Evolutionary conservation across 2,888 invertebrate species (phyloP).

Genomic region (Deroplatys truncata): DNA sequence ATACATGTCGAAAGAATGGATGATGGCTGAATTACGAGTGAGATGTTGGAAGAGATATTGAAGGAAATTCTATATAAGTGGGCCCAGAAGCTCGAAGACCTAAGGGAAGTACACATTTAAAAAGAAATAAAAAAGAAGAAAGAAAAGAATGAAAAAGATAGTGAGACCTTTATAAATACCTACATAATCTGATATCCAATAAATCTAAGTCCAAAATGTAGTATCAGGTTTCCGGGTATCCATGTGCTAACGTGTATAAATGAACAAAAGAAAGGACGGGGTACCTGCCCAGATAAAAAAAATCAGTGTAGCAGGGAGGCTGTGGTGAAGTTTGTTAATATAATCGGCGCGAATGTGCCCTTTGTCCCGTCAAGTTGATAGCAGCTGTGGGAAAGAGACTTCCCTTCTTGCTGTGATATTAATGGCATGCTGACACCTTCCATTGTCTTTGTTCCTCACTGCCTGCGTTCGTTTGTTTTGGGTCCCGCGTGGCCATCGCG

Average conservation of each 20-base stretch:
- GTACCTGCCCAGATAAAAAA: not conserved
- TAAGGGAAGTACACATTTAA: no score
- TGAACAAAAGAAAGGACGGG: not conserved
- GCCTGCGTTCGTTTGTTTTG: not conserved
- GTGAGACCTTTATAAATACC: no score
- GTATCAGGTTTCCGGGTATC: not conserved
- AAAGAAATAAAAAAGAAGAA: no score
- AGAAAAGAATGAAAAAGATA: no score
- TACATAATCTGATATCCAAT: not conserved
- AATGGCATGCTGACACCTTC: not conserved
- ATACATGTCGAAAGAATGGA: no score
- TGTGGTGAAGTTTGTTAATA: conserved; percentile 5
- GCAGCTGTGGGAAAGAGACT: not conserved
- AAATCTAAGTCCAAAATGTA: not conserved
- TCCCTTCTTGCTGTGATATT: not conserved
- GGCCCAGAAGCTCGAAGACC: no score
- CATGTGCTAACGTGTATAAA: not conserved
- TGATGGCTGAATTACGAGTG: no score
- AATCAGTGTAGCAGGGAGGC: not conserved
- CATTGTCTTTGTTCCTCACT: not conserved
- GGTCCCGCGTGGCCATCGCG: not conserved
- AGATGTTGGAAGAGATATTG: no score
- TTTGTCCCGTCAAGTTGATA: not conserved
- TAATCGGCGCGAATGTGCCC: not conserved
- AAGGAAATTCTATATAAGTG: no score